Conservation (phyloP, 2,113 vertebrate genomes). For the Macquaria ambigua region DNA sequence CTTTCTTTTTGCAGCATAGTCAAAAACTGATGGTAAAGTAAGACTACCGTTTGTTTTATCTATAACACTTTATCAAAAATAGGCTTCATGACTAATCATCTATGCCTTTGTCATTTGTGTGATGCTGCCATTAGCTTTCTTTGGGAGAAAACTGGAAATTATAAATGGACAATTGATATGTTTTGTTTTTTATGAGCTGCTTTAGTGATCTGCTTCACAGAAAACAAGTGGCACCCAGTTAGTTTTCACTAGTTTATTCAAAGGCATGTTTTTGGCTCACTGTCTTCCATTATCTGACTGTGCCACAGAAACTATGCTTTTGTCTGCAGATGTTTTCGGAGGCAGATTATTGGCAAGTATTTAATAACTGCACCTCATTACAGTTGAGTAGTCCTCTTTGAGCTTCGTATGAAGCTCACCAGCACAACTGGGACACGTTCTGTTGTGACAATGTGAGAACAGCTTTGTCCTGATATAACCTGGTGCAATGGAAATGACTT, state of each 20-base stretch:
- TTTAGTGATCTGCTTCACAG: slow-evolving; percentile 23
- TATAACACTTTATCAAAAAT: background rate
- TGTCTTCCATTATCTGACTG: slow-evolving; percentile 42
- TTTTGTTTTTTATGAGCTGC: background rate
- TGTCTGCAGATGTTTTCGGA: slow-evolving; percentile 57
- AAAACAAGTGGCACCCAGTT: slow-evolving; percentile 30
- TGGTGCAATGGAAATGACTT: slow-evolving; percentile 25
- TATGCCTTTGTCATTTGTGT: slow-evolving; percentile 2
- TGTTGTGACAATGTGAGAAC: slow-evolving; percentile 16
- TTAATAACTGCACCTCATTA: slow-evolving; percentile 55
- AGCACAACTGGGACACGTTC: slow-evolving; percentile 42
- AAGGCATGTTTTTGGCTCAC: slow-evolving; percentile 45
- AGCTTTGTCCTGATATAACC: slow-evolving; percentile 43
- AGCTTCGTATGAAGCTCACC: slow-evolving; percentile 27
- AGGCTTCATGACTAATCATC: slow-evolving; percentile 5
- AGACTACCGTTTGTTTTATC: background rate
- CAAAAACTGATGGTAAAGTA: slow-evolving; percentile 1
- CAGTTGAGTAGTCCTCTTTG: slow-evolving; percentile 36
- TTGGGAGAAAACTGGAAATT: slow-evolving; percentile 12
- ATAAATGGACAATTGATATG: slow-evolving; percentile 25
- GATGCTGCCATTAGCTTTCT: slow-evolving; percentile 11
- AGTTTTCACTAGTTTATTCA: slow-evolving; percentile 41
- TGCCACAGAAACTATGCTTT: slow-evolving; percentile 48
- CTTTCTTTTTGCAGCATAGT: background rate
- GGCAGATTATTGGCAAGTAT: slow-evolving; percentile 60